Evolutionary conservation across 2,888 invertebrate species (phyloP).

Genomic region (Ennomos erosarius): DNA sequence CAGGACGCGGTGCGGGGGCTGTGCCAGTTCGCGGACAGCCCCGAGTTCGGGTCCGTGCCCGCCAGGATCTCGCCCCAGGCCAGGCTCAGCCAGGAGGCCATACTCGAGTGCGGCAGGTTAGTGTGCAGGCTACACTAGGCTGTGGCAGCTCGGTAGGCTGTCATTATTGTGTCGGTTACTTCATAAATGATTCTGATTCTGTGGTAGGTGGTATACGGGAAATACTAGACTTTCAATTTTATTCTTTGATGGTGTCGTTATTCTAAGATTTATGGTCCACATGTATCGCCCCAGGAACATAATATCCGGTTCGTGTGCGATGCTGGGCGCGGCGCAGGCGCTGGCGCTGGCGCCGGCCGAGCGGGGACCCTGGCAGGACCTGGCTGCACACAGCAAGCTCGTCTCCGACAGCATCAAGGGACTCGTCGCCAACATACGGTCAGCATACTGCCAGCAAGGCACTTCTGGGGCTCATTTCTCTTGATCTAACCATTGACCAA

Average conservation of each 20-base stretch:
- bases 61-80: constrained; percentile 96
- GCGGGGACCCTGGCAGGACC: constrained; percentile 96
- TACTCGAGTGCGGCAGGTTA: constrained; percentile 91
- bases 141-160: no score
- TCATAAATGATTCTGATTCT: no score
- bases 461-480: no score
- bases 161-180: no score
- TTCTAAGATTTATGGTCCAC: no score
- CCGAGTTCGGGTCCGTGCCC: constrained; percentile 96
- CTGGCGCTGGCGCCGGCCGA: constrained; percentile 96
- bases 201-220: no score
- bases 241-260: no score
- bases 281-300: no score
- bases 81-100: constrained; percentile 93
- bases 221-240: no score
- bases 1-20: constrained; percentile 96
- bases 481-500: no score
- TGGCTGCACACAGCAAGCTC: constrained; percentile 96
- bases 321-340: constrained; percentile 96
- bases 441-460: constrained; percentile 28
- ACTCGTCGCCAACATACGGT: constrained; percentile 95
- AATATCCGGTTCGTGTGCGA: constrained; percentile 80
- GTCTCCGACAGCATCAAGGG: constrained; percentile 98
- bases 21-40: constrained; percentile 96
- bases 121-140: background rate